Evolutionary conservation across 2,113 vertebrate genomes (phyloP).

Genomic region (Microtus pennsylvanicus): DNA sequence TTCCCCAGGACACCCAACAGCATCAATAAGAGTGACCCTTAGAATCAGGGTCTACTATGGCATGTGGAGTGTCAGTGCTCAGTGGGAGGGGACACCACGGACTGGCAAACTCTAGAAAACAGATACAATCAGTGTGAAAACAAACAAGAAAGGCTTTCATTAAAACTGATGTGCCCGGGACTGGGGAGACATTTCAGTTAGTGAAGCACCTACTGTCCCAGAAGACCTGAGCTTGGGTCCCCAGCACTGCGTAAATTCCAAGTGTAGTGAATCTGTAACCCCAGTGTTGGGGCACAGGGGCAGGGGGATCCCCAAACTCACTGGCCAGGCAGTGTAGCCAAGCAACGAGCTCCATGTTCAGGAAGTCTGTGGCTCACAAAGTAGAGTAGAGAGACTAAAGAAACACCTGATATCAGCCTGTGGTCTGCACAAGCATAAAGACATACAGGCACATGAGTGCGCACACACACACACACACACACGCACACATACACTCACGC

Average conservation of each 20-base stretch:
- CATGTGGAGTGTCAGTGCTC: neutral
- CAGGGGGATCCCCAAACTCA: neutral
- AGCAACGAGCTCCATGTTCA: too few relatives aligned
- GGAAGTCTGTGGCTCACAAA: neutral
- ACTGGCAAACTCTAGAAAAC: neutral
- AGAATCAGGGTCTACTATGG: constrained; percentile 35
- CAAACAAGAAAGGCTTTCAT: neutral
- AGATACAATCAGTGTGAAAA: neutral
- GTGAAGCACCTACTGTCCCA: neutral
- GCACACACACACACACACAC: too few relatives aligned
- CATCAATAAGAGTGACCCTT: neutral
- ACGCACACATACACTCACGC: neutral
- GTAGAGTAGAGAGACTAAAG: neutral
- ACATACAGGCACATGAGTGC: neutral
- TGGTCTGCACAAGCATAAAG: neutral
- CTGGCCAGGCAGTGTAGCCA: neutral
- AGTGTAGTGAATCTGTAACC: too few relatives aligned
- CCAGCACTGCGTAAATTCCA: neutral
- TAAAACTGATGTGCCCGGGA: constrained; percentile 17
- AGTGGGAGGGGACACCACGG: neutral
- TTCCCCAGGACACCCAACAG: neutral
- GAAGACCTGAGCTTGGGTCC: neutral
- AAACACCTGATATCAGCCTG: neutral
- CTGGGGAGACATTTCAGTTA: neutral
- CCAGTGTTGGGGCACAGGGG: neutral